Evolutionary conservation across 2,797 vertebrate genomes (phyloP).

Genomic region (Dipus sagitta): DNA sequence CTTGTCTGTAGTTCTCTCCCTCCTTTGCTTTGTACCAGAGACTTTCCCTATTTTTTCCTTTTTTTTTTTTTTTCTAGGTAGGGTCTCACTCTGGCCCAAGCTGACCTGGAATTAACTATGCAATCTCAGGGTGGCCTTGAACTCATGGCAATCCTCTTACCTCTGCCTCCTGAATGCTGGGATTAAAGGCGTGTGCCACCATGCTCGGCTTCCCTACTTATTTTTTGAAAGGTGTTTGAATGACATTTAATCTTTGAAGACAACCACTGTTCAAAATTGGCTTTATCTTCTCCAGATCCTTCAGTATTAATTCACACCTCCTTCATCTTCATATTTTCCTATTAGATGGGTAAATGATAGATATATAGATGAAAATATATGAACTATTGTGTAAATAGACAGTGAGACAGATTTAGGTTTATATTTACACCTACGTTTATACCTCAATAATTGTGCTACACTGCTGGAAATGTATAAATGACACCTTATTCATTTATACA

Average conservation of each 20-base stretch:
- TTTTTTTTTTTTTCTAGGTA: no score
- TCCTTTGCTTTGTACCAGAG: not conserved
- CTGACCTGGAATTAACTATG: no score
- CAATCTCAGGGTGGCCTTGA: no score
- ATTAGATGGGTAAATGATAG: not conserved
- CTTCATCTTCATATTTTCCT: not conserved
- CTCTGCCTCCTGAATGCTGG: no score
- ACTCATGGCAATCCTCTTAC: no score
- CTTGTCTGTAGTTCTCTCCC: not conserved
- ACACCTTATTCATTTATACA: not conserved
- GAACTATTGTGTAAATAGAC: rapidly evolving
- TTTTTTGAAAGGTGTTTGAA: slow-evolving; percentile 2
- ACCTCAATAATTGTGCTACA: not conserved
- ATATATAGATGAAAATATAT: not conserved
- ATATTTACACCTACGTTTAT: not conserved
- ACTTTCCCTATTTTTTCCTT: not conserved
- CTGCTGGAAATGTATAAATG: not conserved
- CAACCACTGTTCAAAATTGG: not conserved
- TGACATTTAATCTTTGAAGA: not conserved
- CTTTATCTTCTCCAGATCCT: not conserved
- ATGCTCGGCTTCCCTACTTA: not conserved
- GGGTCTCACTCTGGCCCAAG: not conserved
- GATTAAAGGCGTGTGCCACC: no score
- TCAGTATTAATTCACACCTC: not conserved
- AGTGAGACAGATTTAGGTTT: not conserved